A percentile compares a stretch with the other conserved stretches of the same genome.
Conservation (phyloP, 2,113 vertebrate species). For the Paradoxurus hermaphroditus region DNA sequence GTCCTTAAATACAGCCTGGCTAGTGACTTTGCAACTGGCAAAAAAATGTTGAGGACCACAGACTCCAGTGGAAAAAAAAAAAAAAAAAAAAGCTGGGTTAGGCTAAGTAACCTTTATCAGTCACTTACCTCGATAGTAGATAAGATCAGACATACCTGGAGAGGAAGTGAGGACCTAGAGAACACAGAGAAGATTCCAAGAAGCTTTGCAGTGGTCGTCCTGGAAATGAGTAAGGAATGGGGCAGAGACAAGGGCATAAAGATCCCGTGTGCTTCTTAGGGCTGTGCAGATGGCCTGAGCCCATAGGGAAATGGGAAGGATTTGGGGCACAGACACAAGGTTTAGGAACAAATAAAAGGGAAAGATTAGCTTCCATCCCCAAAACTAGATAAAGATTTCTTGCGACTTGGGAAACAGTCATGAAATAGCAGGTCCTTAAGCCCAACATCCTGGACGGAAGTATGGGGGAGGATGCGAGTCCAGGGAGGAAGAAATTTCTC, state of each 20-base stretch:
- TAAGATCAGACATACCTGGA: neutral
- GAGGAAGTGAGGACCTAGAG: neutral
- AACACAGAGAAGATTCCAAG: neutral
- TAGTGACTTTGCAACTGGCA: neutral
- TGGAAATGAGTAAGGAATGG: neutral
- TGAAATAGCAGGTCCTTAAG: neutral
- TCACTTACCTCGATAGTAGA: neutral
- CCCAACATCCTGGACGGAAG: neutral
- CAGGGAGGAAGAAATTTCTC: neutral
- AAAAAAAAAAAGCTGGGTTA: neutral
- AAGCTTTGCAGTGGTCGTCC: neutral
- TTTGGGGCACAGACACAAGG: neutral
- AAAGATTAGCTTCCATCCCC: neutral
- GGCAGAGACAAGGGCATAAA: neutral
- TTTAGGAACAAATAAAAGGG: neutral
- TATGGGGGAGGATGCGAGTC: neutral
- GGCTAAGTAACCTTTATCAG: neutral
- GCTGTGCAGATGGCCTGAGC: neutral
- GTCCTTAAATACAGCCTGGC: neutral
- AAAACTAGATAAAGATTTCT: neutral
- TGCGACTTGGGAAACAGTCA: neutral
- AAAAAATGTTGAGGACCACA: neutral
- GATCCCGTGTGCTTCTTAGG: neutral
- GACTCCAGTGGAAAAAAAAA: neutral
- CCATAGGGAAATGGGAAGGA: neutral